Base-by-base conservation (phyloP, 2,797 vertebrate species). In the Pipistrellus kuhlii region DNA sequence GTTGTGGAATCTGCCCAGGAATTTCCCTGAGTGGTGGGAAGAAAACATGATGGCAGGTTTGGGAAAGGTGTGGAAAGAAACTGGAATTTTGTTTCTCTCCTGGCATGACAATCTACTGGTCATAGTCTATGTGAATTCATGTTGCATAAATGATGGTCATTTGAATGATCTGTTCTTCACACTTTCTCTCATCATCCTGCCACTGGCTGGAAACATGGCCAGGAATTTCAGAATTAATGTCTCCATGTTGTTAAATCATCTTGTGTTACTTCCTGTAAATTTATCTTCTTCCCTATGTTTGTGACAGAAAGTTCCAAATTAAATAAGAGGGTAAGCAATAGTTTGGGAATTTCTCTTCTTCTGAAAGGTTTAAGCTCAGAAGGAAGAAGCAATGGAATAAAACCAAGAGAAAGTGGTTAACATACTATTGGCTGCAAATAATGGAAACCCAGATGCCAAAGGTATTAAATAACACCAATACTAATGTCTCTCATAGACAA, bases 331-430 rank as follows among this genome's bases (percentile, higher is more conserved):
- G 10, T 75, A 68, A 75, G 73, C 27, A 48, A 35, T 88, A 64
- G 5, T 20, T 55, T 76, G 44, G 25, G 13, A 51, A 44, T 44
- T 12, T 78, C 15, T 87, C 35, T 88, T 87, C 48, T 88, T 72
- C 23, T 53, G 48, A 91, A 84, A 91, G 11, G 6, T 55, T 44
- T 82, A 32, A 66, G 25, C 13, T 41, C 18, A 46, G 55, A 93
- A 78, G 30, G 35, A 48, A 35, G 51, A 48, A 23, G 30, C 38
- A 92, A 87, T 6, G 44, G n/a, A 78, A 93, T 46, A 32, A 82
- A 95, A 10, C 5, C 57, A 75, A 71, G 59, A 95, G 38, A 88
- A 90, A 85, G 6, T 78, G 15, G 4, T 83, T 71, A 78, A 18
- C 23, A 9, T 25, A 9, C 3, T 88, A 23, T 15, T 48, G 85